A percentile compares a stretch with the other conserved stretches of the same genome.
Evolutionary conservation across 2,113 vertebrate genomes (phyloP).

Genomic region (Pavo muticus): DNA sequence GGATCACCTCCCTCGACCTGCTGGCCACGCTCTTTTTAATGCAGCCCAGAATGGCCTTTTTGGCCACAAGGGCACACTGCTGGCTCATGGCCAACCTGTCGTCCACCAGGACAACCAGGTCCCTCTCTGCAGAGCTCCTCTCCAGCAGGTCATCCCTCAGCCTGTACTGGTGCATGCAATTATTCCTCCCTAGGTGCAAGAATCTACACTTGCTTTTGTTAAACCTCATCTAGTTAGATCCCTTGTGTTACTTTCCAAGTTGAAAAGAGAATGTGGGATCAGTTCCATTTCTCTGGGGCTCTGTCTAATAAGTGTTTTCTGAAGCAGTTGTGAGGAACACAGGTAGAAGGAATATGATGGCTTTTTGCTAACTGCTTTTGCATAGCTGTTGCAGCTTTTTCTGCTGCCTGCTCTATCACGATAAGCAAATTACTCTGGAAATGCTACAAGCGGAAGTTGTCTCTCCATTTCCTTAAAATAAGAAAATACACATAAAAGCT

Average conservation of each 20-base stretch:
- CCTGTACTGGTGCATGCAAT: too few relatives aligned
- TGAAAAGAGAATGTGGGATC: not conserved
- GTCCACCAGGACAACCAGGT: too few relatives aligned
- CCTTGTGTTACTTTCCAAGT: not conserved
- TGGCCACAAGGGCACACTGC: not conserved
- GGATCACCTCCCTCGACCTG: too few relatives aligned
- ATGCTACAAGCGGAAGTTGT: not conserved
- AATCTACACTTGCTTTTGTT: too few relatives aligned
- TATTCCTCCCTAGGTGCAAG: too few relatives aligned
- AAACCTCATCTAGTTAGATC: not conserved
- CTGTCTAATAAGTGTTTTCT: not conserved
- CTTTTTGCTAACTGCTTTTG: not conserved
- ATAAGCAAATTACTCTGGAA: constrained; percentile 37
- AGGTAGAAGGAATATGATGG: not conserved
- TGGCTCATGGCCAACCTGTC: not conserved
- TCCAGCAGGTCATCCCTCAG: too few relatives aligned
- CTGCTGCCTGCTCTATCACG: not conserved
- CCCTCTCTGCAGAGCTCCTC: too few relatives aligned
- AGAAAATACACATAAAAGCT: constrained; percentile 58
- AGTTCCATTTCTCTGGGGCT: not conserved
- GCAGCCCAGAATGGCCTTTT: not conserved
- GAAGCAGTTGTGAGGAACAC: not conserved
- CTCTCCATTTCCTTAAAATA: not conserved
- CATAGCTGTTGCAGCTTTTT: not conserved
- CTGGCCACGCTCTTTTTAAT: too few relatives aligned